phyloP scores from a whole-genome alignment of 2,888 invertebrate species.

The Pammene aurita region DNA sequence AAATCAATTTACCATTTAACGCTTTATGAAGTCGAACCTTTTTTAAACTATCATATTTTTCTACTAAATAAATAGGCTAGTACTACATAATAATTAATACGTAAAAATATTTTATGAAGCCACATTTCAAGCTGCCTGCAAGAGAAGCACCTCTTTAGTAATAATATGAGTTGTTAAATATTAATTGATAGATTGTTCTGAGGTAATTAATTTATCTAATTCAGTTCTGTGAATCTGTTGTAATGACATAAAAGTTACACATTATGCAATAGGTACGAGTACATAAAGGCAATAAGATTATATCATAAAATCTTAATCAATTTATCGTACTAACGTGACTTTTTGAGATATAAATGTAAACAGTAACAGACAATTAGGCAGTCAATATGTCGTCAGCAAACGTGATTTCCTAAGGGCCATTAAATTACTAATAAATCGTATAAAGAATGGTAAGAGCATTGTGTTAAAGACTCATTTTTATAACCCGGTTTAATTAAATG shows the following conservation, averaged over 20 bases:
- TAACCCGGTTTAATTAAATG: not conserved
- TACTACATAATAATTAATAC: too few species aligned
- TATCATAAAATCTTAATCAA: constrained; percentile 1
- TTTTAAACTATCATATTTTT: too few species aligned
- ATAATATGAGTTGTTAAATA: too few species aligned
- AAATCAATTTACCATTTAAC: too few species aligned
- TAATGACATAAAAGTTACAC: not conserved
- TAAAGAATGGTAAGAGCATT: constrained; percentile 5
- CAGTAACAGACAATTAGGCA: not conserved
- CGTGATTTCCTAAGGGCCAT: constrained; percentile 21
- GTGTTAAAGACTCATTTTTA: constrained; percentile 8
- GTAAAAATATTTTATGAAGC: too few species aligned
- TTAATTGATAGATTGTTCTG: too few species aligned
- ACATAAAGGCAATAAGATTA: not conserved
- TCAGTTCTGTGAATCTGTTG: not conserved
- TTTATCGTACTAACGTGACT: constrained; percentile 20
- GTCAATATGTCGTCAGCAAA: constrained; percentile 14
- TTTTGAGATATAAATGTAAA: constrained; percentile 17
- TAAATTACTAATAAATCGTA: constrained; percentile 20
- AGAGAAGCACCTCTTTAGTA: too few species aligned
- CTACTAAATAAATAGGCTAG: too few species aligned
- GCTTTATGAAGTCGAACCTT: too few species aligned
- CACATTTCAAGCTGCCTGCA: too few species aligned
- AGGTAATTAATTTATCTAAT: not conserved
- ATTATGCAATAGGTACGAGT: constrained; percentile 2